A percentile compares a stretch with the other conserved stretches of the same genome.
Evolutionary conservation across 2,113 vertebrate genomes (phyloP).

Genomic region (Hippopotamus amphibius): DNA sequence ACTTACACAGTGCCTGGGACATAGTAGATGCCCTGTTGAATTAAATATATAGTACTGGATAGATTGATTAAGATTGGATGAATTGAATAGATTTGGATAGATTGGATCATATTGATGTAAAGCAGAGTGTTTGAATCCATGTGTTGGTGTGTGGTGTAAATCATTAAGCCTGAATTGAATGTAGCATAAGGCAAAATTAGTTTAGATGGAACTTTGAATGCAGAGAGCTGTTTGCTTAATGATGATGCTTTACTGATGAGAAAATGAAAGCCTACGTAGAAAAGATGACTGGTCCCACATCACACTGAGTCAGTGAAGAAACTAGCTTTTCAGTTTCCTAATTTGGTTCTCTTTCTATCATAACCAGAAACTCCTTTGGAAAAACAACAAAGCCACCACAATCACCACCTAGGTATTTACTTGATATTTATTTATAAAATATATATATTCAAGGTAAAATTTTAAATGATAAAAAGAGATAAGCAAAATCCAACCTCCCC

Average conservation of each 20-base stretch:
- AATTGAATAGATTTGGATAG: background rate
- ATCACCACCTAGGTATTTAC: background rate
- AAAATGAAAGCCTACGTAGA: background rate
- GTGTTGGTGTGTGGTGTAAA: background rate
- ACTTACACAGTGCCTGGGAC: background rate
- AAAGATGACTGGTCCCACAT: background rate
- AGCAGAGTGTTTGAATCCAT: background rate
- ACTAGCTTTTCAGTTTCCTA: background rate
- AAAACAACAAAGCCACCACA: background rate
- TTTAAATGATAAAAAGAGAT: background rate
- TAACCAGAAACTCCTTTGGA: background rate
- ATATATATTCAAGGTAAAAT: background rate
- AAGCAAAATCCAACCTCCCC: background rate
- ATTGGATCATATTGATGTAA: background rate
- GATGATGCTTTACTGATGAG: background rate
- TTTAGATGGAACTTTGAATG: background rate
- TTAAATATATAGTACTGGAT: background rate
- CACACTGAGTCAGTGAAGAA: background rate
- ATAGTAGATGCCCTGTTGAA: background rate
- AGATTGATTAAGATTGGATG: background rate
- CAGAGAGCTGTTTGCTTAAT: background rate
- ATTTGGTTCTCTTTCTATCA: background rate
- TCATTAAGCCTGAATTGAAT: background rate
- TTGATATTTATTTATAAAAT: slow-evolving; percentile 7
- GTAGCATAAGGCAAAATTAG: background rate